phyloP scores from a whole-genome alignment of 2,113 vertebrate species.

The Toxotes chatareus region DNA sequence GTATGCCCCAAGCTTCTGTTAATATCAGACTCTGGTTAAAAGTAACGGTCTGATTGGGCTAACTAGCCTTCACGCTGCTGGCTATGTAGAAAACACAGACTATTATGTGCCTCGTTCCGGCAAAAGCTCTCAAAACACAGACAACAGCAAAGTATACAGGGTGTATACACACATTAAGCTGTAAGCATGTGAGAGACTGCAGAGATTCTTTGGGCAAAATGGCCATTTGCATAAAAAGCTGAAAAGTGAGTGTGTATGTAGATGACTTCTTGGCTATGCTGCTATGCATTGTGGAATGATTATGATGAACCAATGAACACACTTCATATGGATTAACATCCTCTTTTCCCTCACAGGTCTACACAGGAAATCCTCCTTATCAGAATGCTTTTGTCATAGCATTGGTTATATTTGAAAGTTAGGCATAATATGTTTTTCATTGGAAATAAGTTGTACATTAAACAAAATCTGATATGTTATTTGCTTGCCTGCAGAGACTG shows the following conservation, averaged over 20 bases:
- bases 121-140: constrained; percentile 53
- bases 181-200: constrained; percentile 46
- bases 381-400: constrained; percentile 36
- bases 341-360: constrained; percentile 24
- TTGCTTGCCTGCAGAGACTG: constrained; percentile 34
- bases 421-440: constrained; percentile 32
- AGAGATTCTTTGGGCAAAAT: constrained; percentile 42
- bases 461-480: constrained; percentile 48
- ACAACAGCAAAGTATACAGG: constrained; percentile 32
- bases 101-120: constrained; percentile 20
- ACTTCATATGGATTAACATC: constrained; percentile 36
- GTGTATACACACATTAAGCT: constrained; percentile 30
- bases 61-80: constrained; percentile 11
- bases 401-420: constrained; percentile 39
- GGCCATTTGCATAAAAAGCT: constrained; percentile 64
- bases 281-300: constrained; percentile 57
- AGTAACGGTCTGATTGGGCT: neutral
- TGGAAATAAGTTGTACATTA: constrained; percentile 51
- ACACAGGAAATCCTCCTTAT: constrained; percentile 38
- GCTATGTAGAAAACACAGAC: constrained; percentile 11
- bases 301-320: constrained; percentile 56
- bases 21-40: neutral
- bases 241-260: constrained; percentile 47
- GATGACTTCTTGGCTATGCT: constrained; percentile 54
- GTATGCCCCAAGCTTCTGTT: neutral